Evolutionary conservation across 2,888 invertebrate species (phyloP).

Genomic region (Mesorhabditis spiculigera): DNA sequence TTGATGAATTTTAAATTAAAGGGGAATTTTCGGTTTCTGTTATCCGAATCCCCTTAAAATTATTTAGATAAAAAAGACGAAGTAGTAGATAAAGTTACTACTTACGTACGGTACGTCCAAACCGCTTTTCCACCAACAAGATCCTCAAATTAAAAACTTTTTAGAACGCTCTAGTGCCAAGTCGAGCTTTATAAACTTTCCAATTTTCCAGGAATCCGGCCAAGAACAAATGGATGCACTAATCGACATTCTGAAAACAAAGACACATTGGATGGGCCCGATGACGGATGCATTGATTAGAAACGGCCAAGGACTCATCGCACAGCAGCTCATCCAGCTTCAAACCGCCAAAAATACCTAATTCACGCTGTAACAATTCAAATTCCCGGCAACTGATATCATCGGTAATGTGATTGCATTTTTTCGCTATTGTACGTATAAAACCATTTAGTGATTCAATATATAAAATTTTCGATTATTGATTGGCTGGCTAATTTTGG

Average conservation of each 20-base stretch:
- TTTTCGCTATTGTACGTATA: too few species aligned
- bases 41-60: too few species aligned
- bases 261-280: constrained; percentile 52
- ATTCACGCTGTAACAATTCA: too few species aligned
- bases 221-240: constrained; percentile 46
- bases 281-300: constrained; percentile 50
- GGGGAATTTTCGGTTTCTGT: too few species aligned
- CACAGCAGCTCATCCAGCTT: constrained; percentile 3
- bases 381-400: too few species aligned
- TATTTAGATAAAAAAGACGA: not conserved
- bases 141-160: constrained; percentile 10
- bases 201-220: constrained; percentile 25
- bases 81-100: not conserved
- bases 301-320: constrained; percentile 30
- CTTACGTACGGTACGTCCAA: constrained; percentile 1
- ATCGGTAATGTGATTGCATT: too few species aligned
- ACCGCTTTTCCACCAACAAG: constrained; percentile 12
- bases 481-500: too few species aligned
- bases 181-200: not conserved
- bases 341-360: not conserved
- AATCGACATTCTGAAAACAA: constrained; percentile 51
- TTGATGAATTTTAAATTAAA: too few species aligned
- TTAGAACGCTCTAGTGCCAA: not conserved
- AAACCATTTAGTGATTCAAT: too few species aligned
- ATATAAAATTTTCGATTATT: too few species aligned